Percentiles rank a stretch among this genome's conserved stretches.
Evolutionary conservation across 35 echinoderm and acorn worm genomes (phyloP).

Genomic region (Apostichopus parvimensis): DNA sequence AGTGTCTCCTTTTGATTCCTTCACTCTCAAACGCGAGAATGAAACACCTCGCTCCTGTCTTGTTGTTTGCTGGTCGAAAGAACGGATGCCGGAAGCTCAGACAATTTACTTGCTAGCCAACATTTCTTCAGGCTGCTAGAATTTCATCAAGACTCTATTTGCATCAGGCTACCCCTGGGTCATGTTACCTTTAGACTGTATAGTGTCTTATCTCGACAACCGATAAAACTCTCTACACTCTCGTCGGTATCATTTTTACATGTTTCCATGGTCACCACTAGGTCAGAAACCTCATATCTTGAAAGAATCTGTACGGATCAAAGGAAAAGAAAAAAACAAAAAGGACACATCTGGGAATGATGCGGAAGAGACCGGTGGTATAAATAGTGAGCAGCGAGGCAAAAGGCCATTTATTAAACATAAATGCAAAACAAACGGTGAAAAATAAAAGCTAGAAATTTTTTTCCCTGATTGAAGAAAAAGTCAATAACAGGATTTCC

Average conservation of each 20-base stretch:
- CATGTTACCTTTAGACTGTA: constrained; percentile 43
- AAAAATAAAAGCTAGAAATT: too few relatives aligned
- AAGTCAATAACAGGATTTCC: too few relatives aligned
- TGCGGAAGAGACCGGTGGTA: not conserved
- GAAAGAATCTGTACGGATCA: constrained; percentile 20
- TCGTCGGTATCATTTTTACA: constrained; percentile 39
- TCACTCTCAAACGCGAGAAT: not conserved
- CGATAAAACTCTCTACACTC: constrained; percentile 26
- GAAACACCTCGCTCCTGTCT: not conserved
- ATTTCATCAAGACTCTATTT: constrained; percentile 32
- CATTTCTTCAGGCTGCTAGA: not conserved
- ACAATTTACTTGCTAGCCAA: not conserved
- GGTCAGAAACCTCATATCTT: constrained; percentile 54
- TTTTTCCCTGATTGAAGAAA: too few relatives aligned
- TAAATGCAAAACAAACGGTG: too few relatives aligned
- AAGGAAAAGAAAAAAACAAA: not conserved
- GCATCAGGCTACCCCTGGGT: not conserved
- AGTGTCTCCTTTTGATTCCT: not conserved
- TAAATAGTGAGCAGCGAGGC: too few relatives aligned
- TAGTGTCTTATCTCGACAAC: constrained; percentile 52
- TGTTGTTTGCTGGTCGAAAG: not conserved
- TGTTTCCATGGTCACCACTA: constrained; percentile 50
- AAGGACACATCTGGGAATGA: not conserved
- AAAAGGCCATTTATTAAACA: too few relatives aligned
- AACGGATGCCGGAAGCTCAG: not conserved